A percentile compares a stretch with the other conserved stretches of the same genome.
Evolutionary conservation across 2,888 invertebrate genomes (phyloP).

Genomic region (Cancer borealis): DNA sequence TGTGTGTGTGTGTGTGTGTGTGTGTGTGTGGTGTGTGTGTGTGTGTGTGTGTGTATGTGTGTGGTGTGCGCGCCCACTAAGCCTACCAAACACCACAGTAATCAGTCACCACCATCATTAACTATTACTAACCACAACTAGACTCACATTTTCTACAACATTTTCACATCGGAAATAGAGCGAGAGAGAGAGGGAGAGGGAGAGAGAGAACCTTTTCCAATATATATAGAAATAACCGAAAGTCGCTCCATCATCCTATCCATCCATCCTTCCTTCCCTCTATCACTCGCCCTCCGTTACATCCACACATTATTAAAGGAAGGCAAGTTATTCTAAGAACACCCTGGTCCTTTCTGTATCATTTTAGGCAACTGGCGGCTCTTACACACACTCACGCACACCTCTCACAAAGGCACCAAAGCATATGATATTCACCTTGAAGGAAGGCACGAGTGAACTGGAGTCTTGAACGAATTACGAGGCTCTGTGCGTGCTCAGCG

Average conservation of each 20-base stretch:
- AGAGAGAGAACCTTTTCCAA: not conserved
- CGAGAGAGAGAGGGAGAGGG: constrained; percentile 20
- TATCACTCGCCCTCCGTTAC: not conserved
- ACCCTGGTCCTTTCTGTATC: not conserved
- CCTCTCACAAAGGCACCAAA: not conserved
- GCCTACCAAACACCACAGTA: not conserved
- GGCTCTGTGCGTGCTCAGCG: not conserved
- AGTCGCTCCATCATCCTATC: not conserved
- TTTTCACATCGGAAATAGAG: not conserved
- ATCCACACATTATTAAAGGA: not conserved
- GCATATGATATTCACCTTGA: not conserved
- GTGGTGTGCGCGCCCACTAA: not conserved
- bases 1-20: constrained; percentile 20
- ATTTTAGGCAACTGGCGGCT: not conserved
- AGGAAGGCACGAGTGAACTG: not conserved
- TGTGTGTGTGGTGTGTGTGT: constrained; percentile 20
- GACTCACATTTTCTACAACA: not conserved
- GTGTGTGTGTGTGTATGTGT: not conserved
- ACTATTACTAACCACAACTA: not conserved
- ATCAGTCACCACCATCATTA: not conserved
- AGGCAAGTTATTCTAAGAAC: not conserved
- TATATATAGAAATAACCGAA: not conserved
- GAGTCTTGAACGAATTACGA: not conserved
- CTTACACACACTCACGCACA: not conserved
- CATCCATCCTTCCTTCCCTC: too few relatives aligned